A percentile compares a stretch with the other conserved stretches of the same genome.
Evolutionary conservation across 2,113 vertebrate species (phyloP).

Genomic region (Riparia riparia): DNA sequence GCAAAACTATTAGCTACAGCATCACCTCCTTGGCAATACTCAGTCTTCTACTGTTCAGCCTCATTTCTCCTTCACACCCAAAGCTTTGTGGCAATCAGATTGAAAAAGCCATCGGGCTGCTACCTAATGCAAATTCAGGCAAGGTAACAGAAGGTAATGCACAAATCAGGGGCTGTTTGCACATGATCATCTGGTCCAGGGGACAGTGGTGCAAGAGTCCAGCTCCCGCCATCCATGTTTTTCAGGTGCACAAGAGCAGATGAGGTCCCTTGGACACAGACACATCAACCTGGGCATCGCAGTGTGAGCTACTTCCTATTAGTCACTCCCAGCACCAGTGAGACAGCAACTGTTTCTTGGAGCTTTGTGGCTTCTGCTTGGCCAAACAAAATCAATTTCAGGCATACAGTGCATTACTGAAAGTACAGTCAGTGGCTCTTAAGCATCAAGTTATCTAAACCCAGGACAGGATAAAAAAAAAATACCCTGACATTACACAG

Average conservation of each 20-base stretch:
- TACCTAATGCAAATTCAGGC: not conserved
- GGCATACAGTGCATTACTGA: not conserved
- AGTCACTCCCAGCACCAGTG: not conserved
- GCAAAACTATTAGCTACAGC: not conserved
- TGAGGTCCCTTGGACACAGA: fast-evolving
- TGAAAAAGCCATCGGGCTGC: fast-evolving
- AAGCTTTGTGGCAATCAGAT: not conserved
- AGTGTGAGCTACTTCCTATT: not conserved
- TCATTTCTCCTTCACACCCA: not conserved
- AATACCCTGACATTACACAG: slow-evolving; percentile 22
- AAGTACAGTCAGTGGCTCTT: not conserved
- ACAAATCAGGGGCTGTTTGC: not conserved
- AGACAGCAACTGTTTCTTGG: not conserved
- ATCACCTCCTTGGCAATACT: not conserved
- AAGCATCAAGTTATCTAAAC: slow-evolving; percentile 2
- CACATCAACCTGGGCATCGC: fast-evolving
- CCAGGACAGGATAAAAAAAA: slow-evolving; percentile 8
- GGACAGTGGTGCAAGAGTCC: not conserved
- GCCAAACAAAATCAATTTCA: not conserved
- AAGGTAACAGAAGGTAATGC: not conserved
- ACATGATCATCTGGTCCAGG: not conserved
- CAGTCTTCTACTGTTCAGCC: not conserved
- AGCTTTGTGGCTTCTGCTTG: not conserved
- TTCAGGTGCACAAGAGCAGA: not conserved
- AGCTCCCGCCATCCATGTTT: not conserved